A percentile compares a stretch with the other conserved stretches of the same genome.
Evolutionary conservation across 2,113 vertebrate genomes (phyloP).

Genomic region (Galeopterus variegatus): DNA sequence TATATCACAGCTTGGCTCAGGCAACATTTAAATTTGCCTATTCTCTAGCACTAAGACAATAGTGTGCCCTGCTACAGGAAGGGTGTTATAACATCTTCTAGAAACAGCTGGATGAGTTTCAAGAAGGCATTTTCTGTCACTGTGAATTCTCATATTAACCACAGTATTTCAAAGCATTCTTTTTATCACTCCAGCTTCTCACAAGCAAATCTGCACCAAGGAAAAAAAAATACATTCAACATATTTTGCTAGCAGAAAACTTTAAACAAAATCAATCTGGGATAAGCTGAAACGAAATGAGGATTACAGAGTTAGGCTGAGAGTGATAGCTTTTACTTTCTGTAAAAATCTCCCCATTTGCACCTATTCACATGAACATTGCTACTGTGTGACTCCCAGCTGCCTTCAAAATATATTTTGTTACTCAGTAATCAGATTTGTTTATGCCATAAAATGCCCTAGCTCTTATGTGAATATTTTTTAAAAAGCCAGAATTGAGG

Average conservation of each 20-base stretch:
- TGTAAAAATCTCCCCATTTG: constrained; percentile 52
- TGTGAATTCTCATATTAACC: neutral
- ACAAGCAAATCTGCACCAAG: neutral
- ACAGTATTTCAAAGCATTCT: neutral
- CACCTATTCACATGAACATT: constrained; percentile 55
- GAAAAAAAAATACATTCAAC: neutral
- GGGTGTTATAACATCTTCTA: neutral
- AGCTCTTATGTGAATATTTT: constrained; percentile 60
- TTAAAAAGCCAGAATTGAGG: constrained; percentile 69
- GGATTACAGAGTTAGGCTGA: neutral
- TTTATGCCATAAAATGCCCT: constrained; percentile 66
- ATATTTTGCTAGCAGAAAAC: constrained; percentile 44
- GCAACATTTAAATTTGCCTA: neutral
- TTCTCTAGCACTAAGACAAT: neutral
- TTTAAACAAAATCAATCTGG: constrained; percentile 30
- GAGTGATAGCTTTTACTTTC: constrained; percentile 1
- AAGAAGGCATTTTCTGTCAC: neutral
- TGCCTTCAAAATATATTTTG: constrained; percentile 75
- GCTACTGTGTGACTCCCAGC: constrained; percentile 48
- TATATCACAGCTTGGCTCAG: neutral
- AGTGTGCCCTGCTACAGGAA: neutral
- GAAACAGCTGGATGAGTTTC: neutral
- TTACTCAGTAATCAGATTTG: constrained; percentile 75
- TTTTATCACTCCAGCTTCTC: neutral
- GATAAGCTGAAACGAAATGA: neutral